Evolutionary conservation across 2,888 invertebrate species (phyloP), one percentile per base, ranked within the genome.

Genomic region (Eumacrocentrus americanus): DNA sequence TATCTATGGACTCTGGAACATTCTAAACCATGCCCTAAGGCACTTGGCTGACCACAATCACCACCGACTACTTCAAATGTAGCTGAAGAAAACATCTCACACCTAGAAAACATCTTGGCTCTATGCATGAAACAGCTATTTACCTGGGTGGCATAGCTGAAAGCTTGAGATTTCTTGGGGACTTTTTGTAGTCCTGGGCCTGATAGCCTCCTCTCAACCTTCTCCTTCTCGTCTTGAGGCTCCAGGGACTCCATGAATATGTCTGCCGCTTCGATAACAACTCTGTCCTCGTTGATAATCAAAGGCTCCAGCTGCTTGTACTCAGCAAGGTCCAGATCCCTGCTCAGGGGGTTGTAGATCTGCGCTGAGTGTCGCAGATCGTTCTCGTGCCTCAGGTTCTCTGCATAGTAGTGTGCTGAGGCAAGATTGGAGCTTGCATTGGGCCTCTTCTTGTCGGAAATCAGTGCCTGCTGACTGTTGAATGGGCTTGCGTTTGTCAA

Each of bases 401-500:
- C 75, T 3, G 72, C 76, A 72, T 81, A 81, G 51, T 79, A 80
- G 38, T 75, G 77, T 23, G 16, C 22, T 11, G 18, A 50, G 16
- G 55, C 25, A 3, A 48, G 7, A 18, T 55, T 48, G 11, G 55
- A 50, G 2, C n/a, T 47, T 16, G 52, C 40, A 6, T 35, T 46
- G 5, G 58, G 42, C 1, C 62, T 58, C 4, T 64, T 69, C 14
- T 69, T 72, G 47, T 74, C 72, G 3, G 65, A 57, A 42, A 75
- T 67, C 3, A 80, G 64, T 1, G 77, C 70, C 7, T 74, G 73
- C 20, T 81, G 80, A 60, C 80, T 81, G 73, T 77, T 79, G 74
- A 80, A 81, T 4, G 79, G 77, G 38, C 80, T 80, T 18, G 72
- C 72, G 64, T 74, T 80, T 25, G 79, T 79, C 52, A 71, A 68